These are phyloP conservation scores for Hirtodrosophila alboralis DNA, from an alignment of 2,888 invertebrate genomes.

Conservation along the genomic window DNA sequence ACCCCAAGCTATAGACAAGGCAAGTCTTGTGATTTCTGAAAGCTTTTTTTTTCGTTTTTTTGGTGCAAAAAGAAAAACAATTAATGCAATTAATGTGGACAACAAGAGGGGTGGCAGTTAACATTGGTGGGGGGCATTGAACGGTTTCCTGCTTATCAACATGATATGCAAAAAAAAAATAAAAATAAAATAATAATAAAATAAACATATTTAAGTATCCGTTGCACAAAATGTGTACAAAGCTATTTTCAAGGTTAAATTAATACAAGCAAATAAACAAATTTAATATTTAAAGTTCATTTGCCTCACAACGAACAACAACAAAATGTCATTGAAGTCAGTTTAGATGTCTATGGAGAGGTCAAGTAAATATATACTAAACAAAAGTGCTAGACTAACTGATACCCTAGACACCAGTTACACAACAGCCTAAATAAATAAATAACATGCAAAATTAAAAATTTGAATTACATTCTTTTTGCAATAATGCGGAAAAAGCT, in stretches of 20 bases:
- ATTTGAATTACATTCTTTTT: too few species aligned
- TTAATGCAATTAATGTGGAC: background rate
- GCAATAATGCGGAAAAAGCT: too few species aligned
- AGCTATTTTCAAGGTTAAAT: constrained; percentile 38
- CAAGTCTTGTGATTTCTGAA: constrained; percentile 61
- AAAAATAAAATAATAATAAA: too few species aligned
- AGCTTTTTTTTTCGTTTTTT: constrained; percentile 26
- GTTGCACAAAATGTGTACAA: constrained; percentile 1
- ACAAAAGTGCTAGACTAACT: background rate
- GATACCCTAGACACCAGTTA: too few species aligned
- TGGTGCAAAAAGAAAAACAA: constrained; percentile 1
- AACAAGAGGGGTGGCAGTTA: background rate
- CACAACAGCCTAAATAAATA: too few species aligned
- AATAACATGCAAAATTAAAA: too few species aligned
- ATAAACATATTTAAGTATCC: constrained; percentile 4
- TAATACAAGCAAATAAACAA: constrained; percentile 1
- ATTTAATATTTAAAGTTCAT: constrained; percentile 33
- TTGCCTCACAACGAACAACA: constrained; percentile 27
- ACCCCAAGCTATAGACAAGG: background rate
- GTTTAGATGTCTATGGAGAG: constrained; percentile 6
- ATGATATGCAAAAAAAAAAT: background rate
- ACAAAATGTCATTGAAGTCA: constrained; percentile 20
- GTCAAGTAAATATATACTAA: background rate
- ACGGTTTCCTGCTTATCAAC: too few species aligned
- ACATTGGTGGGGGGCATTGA: too few species aligned